Conservation (phyloP, 2,888 invertebrate genomes). For the Xestia rhomboidea region DNA sequence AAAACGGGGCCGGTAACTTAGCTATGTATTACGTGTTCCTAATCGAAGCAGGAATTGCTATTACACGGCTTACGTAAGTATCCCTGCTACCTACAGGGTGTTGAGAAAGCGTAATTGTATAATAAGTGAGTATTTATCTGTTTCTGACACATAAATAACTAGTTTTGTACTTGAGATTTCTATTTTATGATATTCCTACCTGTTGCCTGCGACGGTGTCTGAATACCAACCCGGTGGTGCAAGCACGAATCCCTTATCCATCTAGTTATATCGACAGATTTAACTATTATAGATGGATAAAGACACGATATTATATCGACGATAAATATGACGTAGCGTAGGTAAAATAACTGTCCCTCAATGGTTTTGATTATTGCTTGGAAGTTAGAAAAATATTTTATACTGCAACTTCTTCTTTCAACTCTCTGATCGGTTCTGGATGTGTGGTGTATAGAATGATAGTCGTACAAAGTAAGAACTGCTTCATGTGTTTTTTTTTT, state of each 20-base stretch:
- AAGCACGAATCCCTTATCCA: neutral
- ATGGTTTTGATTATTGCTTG: neutral
- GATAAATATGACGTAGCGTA: too few relatives aligned
- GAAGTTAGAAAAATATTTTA: neutral
- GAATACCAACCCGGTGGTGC: neutral
- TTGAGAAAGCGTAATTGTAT: slow-evolving; percentile 69
- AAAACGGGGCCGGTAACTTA: slow-evolving; percentile 39
- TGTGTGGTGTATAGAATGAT: neutral
- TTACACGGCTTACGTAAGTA: slow-evolving; percentile 70
- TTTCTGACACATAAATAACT: slow-evolving; percentile 30
- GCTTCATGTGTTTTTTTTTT: neutral
- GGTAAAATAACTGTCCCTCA: neutral
- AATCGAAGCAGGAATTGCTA: slow-evolving; percentile 70
- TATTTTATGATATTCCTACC: slow-evolving; percentile 16
- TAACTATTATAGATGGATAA: too few relatives aligned
- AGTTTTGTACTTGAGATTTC: slow-evolving; percentile 14
- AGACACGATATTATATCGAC: too few relatives aligned
- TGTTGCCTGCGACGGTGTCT: neutral
- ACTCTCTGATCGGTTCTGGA: neutral
- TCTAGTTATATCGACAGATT: neutral
- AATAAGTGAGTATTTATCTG: slow-evolving; percentile 48
- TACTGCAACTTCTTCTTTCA: neutral
- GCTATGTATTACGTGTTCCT: slow-evolving; percentile 61
- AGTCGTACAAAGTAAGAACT: neutral
- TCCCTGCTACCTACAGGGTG: slow-evolving; percentile 49